Percentiles rank a stretch among this genome's conserved stretches.
Evolutionary conservation across 2,113 vertebrate species (phyloP).

Genomic region (Probosciger aterrimus): DNA sequence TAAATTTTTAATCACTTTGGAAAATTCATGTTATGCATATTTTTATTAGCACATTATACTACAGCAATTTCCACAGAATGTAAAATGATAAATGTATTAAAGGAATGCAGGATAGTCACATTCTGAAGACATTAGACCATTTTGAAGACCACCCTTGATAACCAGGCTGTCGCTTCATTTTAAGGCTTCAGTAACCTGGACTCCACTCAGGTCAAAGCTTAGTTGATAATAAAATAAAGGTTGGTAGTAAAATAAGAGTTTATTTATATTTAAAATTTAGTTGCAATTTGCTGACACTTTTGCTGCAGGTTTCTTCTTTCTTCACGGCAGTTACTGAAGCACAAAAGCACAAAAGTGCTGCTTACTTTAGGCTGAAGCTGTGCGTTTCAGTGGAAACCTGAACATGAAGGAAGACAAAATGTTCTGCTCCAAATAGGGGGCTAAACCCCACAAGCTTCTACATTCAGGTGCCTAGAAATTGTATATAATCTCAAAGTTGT

Average conservation of each 20-base stretch:
- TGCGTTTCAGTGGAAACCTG: not conserved
- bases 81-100: not conserved
- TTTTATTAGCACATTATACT: not conserved
- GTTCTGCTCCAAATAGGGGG: not conserved
- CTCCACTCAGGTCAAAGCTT: not conserved
- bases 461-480: not conserved
- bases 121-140: not conserved
- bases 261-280: not conserved
- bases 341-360: not conserved
- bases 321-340: not conserved
- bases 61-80: not conserved
- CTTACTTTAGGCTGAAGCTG: not conserved
- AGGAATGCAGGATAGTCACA: not conserved
- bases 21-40: not conserved
- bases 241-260: not conserved
- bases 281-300: not conserved
- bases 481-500: not conserved
- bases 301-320: not conserved
- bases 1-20: not conserved
- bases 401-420: not conserved
- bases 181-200: not conserved
- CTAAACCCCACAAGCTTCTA: not conserved
- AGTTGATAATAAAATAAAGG: not conserved
- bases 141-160: not conserved
- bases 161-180: not conserved